Evolutionary conservation across 1,140 invertebrate genomes (phyloP), one percentile per base, ranked within the genome.

Genomic region (Phthorimaea operculella): DNA sequence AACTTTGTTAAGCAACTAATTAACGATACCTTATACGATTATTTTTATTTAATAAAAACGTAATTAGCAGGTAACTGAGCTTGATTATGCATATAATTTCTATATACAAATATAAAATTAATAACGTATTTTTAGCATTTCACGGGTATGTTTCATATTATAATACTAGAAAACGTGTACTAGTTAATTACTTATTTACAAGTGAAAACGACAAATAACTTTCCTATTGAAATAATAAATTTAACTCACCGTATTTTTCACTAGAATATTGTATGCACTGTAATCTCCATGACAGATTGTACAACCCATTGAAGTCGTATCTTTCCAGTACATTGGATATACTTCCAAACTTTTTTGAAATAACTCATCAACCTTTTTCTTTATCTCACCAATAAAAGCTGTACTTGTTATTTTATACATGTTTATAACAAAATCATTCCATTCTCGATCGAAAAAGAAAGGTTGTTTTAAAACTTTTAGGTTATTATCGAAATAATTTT

Each of bases 241-340:
- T 28, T n/a, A n/a, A n/a, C n/a, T n/a, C n/a, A 28, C 21, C 21
- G 59, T 55, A 51, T 59, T 36, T 45, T 56, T 64, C 16, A 68
- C 59, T 42, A 76, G 44, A 8, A 75, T 54, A 53, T 74, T 71
- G 54, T 63, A 70, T 4, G 61, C 17, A 18, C 69, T 57, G 50
- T 58, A 74, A 39, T 76, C 74, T 14, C 63, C 61, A 33, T 76
- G 72, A 18, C 58, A 61, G 0, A 76, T 18, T 36, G 55, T 60
- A 7, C 62, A 55, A 15, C 39, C 48, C 12, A 28, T 21, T 17
- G 18, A 12, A 10, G 7, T 28, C n/a, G 12, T 12, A 18, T 52
- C 55, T 36, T 17, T 14, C 15, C 33, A n/a, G 14, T 34, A 52
- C 6, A 14, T n/a, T 9, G 21, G 50, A 3, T 52, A 28, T 11